A percentile compares a stretch with the other conserved stretches of the same genome.
Conservation (phyloP, 1,140 invertebrate genomes). For the Drosophila subobscura region DNA sequence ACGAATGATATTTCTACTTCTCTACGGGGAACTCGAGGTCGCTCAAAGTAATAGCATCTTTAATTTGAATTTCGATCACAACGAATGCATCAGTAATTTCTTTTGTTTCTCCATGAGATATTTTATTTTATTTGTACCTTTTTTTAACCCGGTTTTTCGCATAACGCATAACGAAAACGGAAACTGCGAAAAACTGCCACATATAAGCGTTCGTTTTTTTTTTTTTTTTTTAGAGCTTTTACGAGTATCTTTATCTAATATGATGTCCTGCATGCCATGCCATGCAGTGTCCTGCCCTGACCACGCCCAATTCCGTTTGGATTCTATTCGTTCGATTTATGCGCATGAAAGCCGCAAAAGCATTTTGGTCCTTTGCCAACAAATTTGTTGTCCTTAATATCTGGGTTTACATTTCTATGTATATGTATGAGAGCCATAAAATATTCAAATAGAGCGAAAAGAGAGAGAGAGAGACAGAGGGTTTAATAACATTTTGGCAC, state of each 20-base stretch:
- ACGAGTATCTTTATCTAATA: slow-evolving; percentile 23
- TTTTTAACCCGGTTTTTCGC: background rate
- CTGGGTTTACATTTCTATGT: slow-evolving; percentile 7
- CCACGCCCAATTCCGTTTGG: slow-evolving; percentile 43
- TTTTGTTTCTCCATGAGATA: background rate
- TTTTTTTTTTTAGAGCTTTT: background rate
- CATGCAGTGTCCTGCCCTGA: slow-evolving; percentile 1
- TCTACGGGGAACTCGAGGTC: too few species aligned
- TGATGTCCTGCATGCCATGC: background rate
- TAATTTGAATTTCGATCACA: too few species aligned
- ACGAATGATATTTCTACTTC: too few species aligned
- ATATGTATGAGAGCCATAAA: slow-evolving; percentile 45
- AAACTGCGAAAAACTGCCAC: slow-evolving; percentile 2
- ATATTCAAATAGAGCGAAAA: slow-evolving; percentile 53
- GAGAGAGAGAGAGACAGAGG: slow-evolving; percentile 7
- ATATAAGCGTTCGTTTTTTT: background rate
- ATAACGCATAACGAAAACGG: background rate
- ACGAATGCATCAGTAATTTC: background rate
- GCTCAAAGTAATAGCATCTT: too few species aligned
- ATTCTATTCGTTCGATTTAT: slow-evolving; percentile 27
- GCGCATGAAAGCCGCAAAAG: slow-evolving; percentile 29
- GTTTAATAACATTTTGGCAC: slow-evolving; percentile 66
- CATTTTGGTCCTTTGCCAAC: slow-evolving; percentile 28
- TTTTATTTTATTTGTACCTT: slow-evolving; percentile 1
- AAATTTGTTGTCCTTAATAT: slow-evolving; percentile 31